These are phyloP conservation scores for Nannospalax galili DNA, from an alignment of 2,113 vertebrate species.

Conservation along the genomic window DNA sequence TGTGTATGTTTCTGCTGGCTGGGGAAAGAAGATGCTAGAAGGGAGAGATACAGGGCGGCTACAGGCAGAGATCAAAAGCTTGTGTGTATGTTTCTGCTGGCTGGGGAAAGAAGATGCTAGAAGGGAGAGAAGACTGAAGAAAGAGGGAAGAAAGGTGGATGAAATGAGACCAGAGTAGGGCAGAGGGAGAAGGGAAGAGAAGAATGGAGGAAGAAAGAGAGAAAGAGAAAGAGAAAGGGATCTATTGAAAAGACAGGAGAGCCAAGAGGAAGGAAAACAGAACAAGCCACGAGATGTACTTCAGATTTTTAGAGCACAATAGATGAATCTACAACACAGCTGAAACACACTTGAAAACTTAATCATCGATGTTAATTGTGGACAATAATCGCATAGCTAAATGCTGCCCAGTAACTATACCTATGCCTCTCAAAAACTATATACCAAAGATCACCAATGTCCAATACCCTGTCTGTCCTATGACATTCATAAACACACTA, in stretches of 20 bases:
- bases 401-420: not conserved
- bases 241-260: not conserved
- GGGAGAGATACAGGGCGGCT: not conserved
- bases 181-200: not conserved
- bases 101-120: not conserved
- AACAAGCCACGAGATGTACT: not conserved
- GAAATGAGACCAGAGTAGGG: not conserved
- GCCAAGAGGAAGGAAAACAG: not conserved
- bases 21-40: not conserved
- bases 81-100: not conserved
- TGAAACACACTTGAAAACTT: not conserved
- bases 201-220: not conserved
- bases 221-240: not conserved
- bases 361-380: not conserved
- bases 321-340: not conserved
- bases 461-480: not conserved
- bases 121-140: not conserved
- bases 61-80: not conserved
- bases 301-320: not conserved
- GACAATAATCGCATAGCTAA: not conserved
- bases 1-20: not conserved
- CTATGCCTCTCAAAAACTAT: not conserved
- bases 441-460: not conserved
- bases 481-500: not conserved
- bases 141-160: not conserved